These are phyloP conservation scores for Drosophila suzukii DNA, from an alignment of 1,140 invertebrate species.

Conservation along the genomic window DNA sequence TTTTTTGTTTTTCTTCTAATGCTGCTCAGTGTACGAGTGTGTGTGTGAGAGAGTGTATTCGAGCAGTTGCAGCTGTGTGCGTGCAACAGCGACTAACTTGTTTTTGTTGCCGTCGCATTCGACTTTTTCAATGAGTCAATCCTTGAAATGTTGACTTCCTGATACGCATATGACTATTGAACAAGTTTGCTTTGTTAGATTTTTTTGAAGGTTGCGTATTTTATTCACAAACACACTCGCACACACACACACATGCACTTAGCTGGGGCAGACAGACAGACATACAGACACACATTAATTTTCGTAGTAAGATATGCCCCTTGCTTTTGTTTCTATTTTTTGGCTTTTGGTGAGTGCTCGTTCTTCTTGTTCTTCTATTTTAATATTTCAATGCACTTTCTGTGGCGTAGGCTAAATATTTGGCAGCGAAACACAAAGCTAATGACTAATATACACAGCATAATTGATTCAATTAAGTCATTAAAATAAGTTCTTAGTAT, in stretches of 20 bases:
- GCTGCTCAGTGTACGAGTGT: slow-evolving; percentile 7
- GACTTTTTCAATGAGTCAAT: slow-evolving; percentile 84
- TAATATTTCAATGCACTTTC: slow-evolving; percentile 10
- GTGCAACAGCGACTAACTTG: slow-evolving; percentile 64
- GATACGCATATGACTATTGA: slow-evolving; percentile 84
- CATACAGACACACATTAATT: slow-evolving; percentile 52
- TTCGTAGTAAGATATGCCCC: slow-evolving; percentile 62
- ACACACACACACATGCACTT: slow-evolving; percentile 26
- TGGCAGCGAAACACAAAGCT: background rate
- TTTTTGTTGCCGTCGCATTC: slow-evolving; percentile 76
- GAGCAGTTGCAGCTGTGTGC: slow-evolving; percentile 15
- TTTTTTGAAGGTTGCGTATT: slow-evolving; percentile 83
- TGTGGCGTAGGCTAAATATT: background rate
- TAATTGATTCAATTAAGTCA: slow-evolving; percentile 1
- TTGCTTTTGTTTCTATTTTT: slow-evolving; percentile 51
- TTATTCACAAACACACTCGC: slow-evolving; percentile 61
- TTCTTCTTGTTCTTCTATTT: slow-evolving; percentile 47
- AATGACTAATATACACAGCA: slow-evolving; percentile 4
- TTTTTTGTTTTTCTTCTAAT: slow-evolving; percentile 64
- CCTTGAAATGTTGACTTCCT: slow-evolving; percentile 84
- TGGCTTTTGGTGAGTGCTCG: slow-evolving; percentile 55
- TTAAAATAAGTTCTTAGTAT: background rate
- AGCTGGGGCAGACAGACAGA: slow-evolving; percentile 37
- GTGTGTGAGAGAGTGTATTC: slow-evolving; percentile 10
- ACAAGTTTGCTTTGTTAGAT: slow-evolving; percentile 84